These are phyloP conservation scores for Harpalus rufipes DNA, from an alignment of 2,888 invertebrate species.

Conservation along the genomic window DNA sequence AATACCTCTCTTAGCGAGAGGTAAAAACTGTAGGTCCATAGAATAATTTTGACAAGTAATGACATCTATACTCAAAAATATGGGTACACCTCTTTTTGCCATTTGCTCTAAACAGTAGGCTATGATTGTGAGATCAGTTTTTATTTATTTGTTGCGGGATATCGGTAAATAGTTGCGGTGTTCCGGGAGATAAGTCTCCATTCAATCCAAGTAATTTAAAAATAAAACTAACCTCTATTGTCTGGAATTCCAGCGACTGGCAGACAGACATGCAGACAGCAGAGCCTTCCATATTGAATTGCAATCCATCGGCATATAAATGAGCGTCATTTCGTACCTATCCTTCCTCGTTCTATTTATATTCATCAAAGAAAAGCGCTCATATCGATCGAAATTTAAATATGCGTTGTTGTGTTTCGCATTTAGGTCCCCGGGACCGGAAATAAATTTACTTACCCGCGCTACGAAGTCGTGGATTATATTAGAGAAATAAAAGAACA, in stretches of 20 bases:
- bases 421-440: constrained; percentile 46
- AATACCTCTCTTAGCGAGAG: too few relatives aligned
- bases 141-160: too few relatives aligned
- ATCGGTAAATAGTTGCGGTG: too few relatives aligned
- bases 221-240: constrained; percentile 38
- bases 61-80: too few relatives aligned
- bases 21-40: too few relatives aligned
- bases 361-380: constrained; percentile 62
- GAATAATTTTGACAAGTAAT: too few relatives aligned
- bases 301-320: constrained; percentile 66
- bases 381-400: constrained; percentile 61
- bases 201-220: constrained; percentile 42
- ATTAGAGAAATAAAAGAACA: constrained; percentile 44
- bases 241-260: neutral
- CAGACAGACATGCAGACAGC: neutral
- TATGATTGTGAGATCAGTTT: too few relatives aligned
- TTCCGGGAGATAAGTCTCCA: too few relatives aligned
- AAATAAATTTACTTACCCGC: constrained; percentile 60
- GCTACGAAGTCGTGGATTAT: constrained; percentile 26
- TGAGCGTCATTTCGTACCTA: constrained; percentile 65
- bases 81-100: too few relatives aligned
- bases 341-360: constrained; percentile 58
- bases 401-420: constrained; percentile 62
- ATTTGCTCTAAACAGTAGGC: too few relatives aligned
- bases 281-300: constrained; percentile 49